Percentiles rank a stretch among this genome's conserved stretches.
phyloP scores from a whole-genome alignment of 2,797 vertebrate species.

The Myiothlypis chrysogaster region DNA sequence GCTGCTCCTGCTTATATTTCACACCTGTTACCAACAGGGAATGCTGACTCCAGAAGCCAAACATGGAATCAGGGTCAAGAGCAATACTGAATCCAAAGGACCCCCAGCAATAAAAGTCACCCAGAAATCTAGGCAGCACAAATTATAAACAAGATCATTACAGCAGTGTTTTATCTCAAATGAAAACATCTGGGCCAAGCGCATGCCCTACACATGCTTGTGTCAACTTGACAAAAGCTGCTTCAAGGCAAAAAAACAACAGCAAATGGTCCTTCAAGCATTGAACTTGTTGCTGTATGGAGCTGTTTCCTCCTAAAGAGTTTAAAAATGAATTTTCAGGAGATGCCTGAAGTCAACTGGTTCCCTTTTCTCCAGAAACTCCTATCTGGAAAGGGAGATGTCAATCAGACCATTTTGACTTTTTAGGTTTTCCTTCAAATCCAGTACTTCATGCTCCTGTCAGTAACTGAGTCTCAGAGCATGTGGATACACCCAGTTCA shows the following conservation, averaged over 20 bases:
- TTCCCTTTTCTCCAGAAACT: not conserved
- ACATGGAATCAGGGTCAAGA: not conserved
- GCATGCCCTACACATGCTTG: not conserved
- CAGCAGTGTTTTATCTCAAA: not conserved
- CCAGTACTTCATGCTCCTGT: not conserved
- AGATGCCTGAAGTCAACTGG: not conserved
- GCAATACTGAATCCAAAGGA: not conserved
- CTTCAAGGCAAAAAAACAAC: not conserved
- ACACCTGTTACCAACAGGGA: not conserved
- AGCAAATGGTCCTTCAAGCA: not conserved
- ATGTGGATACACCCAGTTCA: not conserved
- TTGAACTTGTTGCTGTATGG: accelerated
- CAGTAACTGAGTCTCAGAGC: not conserved
- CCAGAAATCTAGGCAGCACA: not conserved
- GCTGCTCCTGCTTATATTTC: not conserved
- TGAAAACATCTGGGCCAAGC: not conserved
- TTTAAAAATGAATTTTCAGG: not conserved
- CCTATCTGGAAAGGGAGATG: not conserved
- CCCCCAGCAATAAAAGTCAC: not conserved
- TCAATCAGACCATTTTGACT: not conserved
- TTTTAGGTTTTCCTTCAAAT: not conserved
- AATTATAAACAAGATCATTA: not conserved
- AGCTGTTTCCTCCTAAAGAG: not conserved
- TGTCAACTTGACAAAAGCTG: not conserved
- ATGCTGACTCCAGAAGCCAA: not conserved